Conservation (phyloP, 2,113 vertebrate genomes). For the Engystomops pustulosus region DNA sequence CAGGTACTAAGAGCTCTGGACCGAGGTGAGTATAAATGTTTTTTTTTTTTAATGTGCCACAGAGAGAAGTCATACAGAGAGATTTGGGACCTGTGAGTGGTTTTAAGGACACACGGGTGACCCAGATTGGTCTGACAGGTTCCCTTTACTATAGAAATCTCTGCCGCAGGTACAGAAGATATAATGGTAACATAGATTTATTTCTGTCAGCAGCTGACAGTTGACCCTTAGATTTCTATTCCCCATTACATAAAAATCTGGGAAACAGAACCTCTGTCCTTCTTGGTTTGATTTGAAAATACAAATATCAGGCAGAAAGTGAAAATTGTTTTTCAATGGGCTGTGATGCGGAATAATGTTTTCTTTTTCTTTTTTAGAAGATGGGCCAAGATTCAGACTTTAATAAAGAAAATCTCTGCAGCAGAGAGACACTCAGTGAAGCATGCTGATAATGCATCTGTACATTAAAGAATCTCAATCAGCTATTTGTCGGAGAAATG, state of each 20-base stretch:
- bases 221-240: background rate
- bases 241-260: background rate
- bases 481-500: slow-evolving; percentile 61
- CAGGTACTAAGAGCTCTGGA: too few species aligned
- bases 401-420: slow-evolving; percentile 60
- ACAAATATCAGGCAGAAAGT: slow-evolving; percentile 17
- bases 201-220: too few species aligned
- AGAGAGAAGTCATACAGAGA: too few species aligned
- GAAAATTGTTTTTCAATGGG: slow-evolving; percentile 32
- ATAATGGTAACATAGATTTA: too few species aligned
- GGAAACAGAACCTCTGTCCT: background rate
- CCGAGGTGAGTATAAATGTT: too few species aligned
- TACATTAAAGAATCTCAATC: slow-evolving; percentile 61
- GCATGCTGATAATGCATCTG: slow-evolving; percentile 44
- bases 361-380: slow-evolving; percentile 6
- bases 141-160: too few species aligned
- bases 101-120: too few species aligned
- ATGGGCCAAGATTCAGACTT: slow-evolving; percentile 43
- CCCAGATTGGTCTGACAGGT: too few species aligned
- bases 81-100: too few species aligned
- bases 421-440: slow-evolving; percentile 54
- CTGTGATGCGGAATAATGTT: slow-evolving; percentile 13
- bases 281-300: slow-evolving; percentile 18
- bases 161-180: too few species aligned
- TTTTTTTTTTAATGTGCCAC: too few species aligned